These are phyloP conservation scores for Nothobranchius kuhntae DNA, from an alignment of 2,113 vertebrate species.

Conservation along the genomic window DNA sequence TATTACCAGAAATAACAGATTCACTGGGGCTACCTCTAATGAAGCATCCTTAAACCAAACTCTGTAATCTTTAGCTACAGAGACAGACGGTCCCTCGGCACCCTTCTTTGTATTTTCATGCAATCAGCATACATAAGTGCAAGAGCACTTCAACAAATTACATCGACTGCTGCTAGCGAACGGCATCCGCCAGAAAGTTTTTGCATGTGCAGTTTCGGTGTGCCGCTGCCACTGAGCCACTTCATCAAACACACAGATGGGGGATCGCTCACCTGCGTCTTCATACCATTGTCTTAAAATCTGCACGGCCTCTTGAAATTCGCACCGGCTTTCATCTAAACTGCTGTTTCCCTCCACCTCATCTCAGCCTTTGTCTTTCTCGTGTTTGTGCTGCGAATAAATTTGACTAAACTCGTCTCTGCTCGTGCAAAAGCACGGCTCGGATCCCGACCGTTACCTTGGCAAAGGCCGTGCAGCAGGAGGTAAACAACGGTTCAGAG, in stretches of 20 bases:
- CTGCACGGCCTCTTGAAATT: constrained; percentile 19
- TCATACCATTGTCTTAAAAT: constrained; percentile 25
- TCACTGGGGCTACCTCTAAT: constrained; percentile 1
- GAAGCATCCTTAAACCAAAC: not conserved
- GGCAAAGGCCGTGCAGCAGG: not conserved
- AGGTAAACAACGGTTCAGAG: constrained; percentile 2
- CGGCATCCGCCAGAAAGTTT: constrained; percentile 49
- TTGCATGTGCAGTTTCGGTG: constrained; percentile 22
- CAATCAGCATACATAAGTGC: constrained; percentile 30
- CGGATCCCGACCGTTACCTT: not conserved
- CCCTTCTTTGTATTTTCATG: constrained; percentile 15
- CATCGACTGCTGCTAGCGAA: constrained; percentile 22
- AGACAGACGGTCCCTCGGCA: not conserved
- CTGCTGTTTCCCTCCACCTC: constrained; percentile 8
- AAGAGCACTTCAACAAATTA: constrained; percentile 45
- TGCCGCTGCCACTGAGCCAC: constrained; percentile 23
- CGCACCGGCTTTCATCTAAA: constrained; percentile 20
- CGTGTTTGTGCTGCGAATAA: constrained; percentile 7
- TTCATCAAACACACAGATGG: constrained; percentile 45
- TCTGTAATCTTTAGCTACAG: constrained; percentile 11
- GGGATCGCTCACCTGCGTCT: constrained; percentile 15
- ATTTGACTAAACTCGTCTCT: constrained; percentile 9
- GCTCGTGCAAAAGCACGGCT: constrained; percentile 5
- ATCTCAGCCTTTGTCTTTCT: not conserved
- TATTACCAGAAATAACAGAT: not conserved